Base-by-base conservation (phyloP, 2,888 invertebrate genomes). In the Diarsia rubi region DNA sequence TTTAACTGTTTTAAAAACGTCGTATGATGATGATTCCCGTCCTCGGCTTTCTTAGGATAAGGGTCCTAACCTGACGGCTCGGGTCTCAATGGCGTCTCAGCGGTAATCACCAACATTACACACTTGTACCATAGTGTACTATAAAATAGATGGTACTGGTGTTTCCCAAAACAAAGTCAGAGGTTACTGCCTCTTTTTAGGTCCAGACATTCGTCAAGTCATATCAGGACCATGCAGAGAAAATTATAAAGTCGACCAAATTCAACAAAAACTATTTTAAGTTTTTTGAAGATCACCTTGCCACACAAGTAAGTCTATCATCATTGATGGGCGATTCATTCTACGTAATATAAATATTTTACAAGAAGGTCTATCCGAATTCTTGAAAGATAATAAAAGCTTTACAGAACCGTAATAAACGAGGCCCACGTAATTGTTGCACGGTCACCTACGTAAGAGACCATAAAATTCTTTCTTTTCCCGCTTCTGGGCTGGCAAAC, bases 401-500 rank as follows among this genome's bases (percentile, higher is more conserved):
- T 82, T 74, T 63, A 73, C 70, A 67, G 47, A 69, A 67, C 83
- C 64, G 65, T 71, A 73, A 76, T 82, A 83, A 85, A 78, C 75
- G 70, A 59, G 89, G 89, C 81, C 79, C 81, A 86, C 88, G 89
- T 89, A 88, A 89, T 88, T 87, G 86, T 78, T 82, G 89, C 90
- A 88, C 92, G 94, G 94, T 95, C 94, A 94, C 93, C 93, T 91
- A 91, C 91, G 92, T 93, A 93, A 93, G 90, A 91, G 91, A 84
- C 93, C 92, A 94, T 95, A 94, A 94, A 96, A 95, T 93, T 94
- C 93, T 92, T 93, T 92, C 92, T 91, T 91, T 91, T 89, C 88
- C 89, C 89, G 88, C 90, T 91, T 90, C 89, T 88, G 88, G 89
- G 89, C 89, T 90, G 89, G 92, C 90, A 91, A 93, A 92, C 90